A percentile compares a stretch with the other conserved stretches of the same genome.
Evolutionary conservation across 2,797 vertebrate species (phyloP).

Genomic region (Falco biarmicus): DNA sequence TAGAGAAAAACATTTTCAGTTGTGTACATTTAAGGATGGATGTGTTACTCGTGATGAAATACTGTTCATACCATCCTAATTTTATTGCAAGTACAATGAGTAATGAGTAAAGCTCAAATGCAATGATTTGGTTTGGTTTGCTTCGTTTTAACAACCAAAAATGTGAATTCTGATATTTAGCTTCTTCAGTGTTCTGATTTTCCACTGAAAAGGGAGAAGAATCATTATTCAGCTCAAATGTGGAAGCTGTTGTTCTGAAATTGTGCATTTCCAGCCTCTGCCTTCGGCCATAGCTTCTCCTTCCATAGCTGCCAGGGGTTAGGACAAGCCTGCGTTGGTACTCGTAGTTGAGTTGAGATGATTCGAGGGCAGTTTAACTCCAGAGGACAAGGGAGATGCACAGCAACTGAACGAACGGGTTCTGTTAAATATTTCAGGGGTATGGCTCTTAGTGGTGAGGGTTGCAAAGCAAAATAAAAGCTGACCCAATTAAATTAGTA

Average conservation of each 20-base stretch:
- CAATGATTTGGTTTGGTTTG: fast-evolving
- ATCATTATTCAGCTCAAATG: neutral
- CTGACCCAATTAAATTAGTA: neutral
- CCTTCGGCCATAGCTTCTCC: neutral
- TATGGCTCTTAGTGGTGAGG: neutral
- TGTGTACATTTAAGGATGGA: neutral
- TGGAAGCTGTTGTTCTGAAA: neutral
- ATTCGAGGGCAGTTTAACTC: neutral
- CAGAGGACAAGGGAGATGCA: neutral
- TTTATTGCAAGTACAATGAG: neutral
- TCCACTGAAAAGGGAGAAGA: neutral
- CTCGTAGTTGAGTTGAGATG: neutral
- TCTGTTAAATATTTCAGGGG: neutral
- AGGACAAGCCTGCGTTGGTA: neutral
- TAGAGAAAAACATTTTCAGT: neutral
- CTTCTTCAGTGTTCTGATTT: neutral
- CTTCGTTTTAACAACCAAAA: neutral
- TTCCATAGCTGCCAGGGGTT: neutral
- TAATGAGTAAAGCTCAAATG: neutral
- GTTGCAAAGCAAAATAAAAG: neutral
- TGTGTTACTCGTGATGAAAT: neutral
- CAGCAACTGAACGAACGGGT: neutral
- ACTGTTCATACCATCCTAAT: neutral
- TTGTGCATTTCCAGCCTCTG: neutral
- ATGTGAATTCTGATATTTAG: neutral